Conservation (phyloP, 2,888 invertebrate genomes). For the Hetaerina titia region DNA sequence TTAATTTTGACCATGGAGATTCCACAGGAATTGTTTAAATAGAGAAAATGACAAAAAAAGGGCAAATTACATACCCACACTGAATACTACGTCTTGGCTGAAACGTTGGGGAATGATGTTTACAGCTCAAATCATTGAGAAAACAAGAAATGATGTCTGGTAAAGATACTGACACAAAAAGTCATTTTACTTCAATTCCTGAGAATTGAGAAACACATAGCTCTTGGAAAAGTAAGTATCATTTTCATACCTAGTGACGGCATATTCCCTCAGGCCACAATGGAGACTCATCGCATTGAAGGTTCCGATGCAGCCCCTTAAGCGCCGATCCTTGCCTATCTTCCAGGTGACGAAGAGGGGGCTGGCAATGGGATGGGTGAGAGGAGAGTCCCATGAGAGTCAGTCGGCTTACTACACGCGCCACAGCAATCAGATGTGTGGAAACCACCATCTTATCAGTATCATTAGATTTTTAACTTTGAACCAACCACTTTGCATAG, state of each 20-base stretch:
- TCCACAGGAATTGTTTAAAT: too few relatives aligned
- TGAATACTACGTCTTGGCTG: too few relatives aligned
- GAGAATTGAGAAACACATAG: too few relatives aligned
- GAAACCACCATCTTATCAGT: constrained; percentile 62
- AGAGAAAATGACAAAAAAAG: too few relatives aligned
- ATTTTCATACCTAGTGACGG: constrained; percentile 87
- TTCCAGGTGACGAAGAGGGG: constrained; percentile 99
- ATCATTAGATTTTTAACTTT: constrained; percentile 40
- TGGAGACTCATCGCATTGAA: constrained; percentile 98
- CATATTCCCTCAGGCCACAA: constrained; percentile 96
- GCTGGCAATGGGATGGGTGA: constrained; percentile 79
- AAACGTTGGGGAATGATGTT: too few relatives aligned
- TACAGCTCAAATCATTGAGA: too few relatives aligned
- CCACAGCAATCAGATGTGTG: constrained; percentile 60
- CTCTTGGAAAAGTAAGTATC: too few relatives aligned
- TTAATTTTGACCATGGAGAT: too few relatives aligned
- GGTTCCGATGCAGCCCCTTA: constrained; percentile 99
- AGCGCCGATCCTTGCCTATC: constrained; percentile 95
- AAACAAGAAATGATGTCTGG: too few relatives aligned
- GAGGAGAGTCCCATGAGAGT: constrained; percentile 62
- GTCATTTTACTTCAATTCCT: too few relatives aligned
- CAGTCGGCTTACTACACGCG: constrained; percentile 27
- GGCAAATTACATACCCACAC: too few relatives aligned
- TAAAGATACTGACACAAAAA: too few relatives aligned
- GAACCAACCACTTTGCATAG: constrained; percentile 28